These are phyloP conservation scores for Ylistrum balloti DNA, from an alignment of 1,140 invertebrate species.

Conservation along the genomic window DNA sequence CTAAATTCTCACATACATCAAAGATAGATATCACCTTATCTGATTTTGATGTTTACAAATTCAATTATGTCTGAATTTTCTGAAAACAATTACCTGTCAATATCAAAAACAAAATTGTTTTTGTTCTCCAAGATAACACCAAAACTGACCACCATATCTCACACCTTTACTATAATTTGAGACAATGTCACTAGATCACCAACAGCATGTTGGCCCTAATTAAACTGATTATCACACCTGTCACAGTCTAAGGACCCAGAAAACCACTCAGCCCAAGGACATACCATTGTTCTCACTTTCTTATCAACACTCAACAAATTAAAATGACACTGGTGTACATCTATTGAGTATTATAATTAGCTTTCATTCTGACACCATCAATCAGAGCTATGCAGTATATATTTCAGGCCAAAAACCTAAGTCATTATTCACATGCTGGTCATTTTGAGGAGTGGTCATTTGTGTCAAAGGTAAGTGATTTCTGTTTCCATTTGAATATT, in stretches of 20 bases:
- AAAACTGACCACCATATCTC: background rate
- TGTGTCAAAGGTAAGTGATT: background rate
- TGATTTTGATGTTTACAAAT: background rate
- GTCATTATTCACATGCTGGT: background rate
- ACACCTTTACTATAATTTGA: background rate
- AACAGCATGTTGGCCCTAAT: background rate
- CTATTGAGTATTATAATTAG: background rate
- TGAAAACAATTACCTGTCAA: background rate
- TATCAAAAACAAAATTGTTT: background rate
- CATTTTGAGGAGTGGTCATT: background rate
- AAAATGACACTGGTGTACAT: background rate
- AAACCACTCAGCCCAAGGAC: background rate
- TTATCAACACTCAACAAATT: background rate
- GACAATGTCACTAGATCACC: background rate
- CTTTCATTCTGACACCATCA: background rate
- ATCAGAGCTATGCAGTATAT: background rate
- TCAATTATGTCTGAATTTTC: background rate
- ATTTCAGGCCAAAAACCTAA: background rate
- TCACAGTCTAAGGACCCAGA: background rate
- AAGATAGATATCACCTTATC: no score
- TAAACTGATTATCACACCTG: background rate
- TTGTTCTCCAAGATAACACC: background rate
- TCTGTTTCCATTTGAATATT: background rate
- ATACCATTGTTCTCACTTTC: background rate
- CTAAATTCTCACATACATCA: no score